Base-by-base conservation (phyloP, 1,140 invertebrate species). In the Oreohelix idahoensis region DNA sequence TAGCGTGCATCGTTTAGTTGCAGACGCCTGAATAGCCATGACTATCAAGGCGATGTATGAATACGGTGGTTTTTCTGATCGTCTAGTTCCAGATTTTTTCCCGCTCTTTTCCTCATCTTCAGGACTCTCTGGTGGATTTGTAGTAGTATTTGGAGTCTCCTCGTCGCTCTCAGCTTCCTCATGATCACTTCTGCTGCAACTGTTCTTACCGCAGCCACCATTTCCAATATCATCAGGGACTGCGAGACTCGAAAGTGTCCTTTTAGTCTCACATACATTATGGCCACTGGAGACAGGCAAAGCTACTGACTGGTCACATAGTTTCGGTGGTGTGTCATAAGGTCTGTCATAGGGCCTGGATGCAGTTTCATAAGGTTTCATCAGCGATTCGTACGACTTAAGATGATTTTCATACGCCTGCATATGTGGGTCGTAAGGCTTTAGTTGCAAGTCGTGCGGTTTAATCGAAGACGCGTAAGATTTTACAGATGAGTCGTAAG, bases 21-120 rank as follows among this genome's bases (percentile, higher is more conserved):
- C 92, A 0, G 92, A 84, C 95, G 94, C 87, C 89, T 98, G 96
- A 79, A 99, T 99, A 0, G 98, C 98, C 96, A 99, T 99, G 0
- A 98, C 97, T 49, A 99, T 99, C 71, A 99, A 94, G 1, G 98
- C 97, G 82, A 99, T 99, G 92, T 99, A 99, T 5, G 97, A 98
- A 87, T 96, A 97, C 0, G 98, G 98, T 1, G 98, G 98, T 89
- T 99, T 99, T 91, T 99, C 98, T 70, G 90, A 90, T 49, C 91
- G 83, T 39, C 92, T 83, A 0, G 89, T 88, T 5, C 87, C 88
- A 0, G 87, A 74, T 83, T 90, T 91, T 85, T 91, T 92, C 0
- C 71, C 53, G 15, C 36, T 45, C 39, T 84, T 86, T 58, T 74
- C 70, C 45, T 49, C 73, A 35, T 63, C 83, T 26, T 53, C 58